Evolutionary conservation across 1,140 invertebrate genomes (phyloP), one percentile per base, ranked within the genome.

Genomic region (Ectropis grisescens): DNA sequence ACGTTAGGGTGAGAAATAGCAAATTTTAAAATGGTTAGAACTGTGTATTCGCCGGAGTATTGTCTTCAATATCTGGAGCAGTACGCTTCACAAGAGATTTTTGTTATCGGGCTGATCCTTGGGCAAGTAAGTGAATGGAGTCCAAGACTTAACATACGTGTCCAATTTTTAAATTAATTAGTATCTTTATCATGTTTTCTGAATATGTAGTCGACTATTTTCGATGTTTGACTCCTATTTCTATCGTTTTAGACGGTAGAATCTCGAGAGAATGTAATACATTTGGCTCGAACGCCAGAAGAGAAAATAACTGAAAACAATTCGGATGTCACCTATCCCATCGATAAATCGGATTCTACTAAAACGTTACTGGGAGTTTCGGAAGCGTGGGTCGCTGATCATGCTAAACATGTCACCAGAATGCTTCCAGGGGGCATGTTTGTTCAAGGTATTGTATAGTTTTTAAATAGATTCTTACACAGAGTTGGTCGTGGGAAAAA

Each of bases 371-470:
- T 59, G 11, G 84, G 84, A 50, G 76, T 90, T 13, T 84, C 85
- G 13, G 85, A 87, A 35, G 82, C 67, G 37, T 88, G 85, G 84
- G 78, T 90, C 4, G 88, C 87, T 4, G 89, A 90, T 71, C 89
- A 91, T 81, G 89, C 89, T 4, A 86, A 85, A 70, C 85, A 90
- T 81, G 86, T 93, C 0, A 90, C 88, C 1, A 85, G 90, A 71
- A 94, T 94, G 92, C 72, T 95, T 29, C 91, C 92, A 23, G 92
- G 93, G 26, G 92, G 92, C 12, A 87, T 93, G 80, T 87, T 87
- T 76, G 88, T 94, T 28, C 82, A 93, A 49, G 91, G 88, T 54
- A 44, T 19, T 8, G n/a, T n/a, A n/a, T n/a, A n/a, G n/a, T n/a
- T n/a, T n/a, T n/a, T n/a, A n/a, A n/a, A n/a, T n/a, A n/a, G n/a